Evolutionary conservation across 2,797 vertebrate genomes (phyloP), one percentile per base, ranked within the genome.

Genomic region (Syngnathus rostellatus): DNA sequence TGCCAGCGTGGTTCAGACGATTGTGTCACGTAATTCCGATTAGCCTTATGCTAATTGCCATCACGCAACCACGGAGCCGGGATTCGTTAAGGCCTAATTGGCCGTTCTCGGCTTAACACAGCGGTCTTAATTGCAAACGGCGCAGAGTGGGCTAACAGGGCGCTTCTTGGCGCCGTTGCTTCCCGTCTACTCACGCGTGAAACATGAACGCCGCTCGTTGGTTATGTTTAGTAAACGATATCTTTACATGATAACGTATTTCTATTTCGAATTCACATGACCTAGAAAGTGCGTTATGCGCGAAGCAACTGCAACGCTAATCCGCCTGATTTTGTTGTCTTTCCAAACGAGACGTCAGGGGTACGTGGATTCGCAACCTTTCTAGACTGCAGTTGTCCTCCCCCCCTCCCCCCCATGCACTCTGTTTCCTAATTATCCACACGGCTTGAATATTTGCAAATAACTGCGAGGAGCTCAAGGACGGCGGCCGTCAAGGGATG

Each of bases 321-420:
- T 87, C 81, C 83, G 69, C 37, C 83, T 76, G 68, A 68, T 83
- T 84, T 83, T 85, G 78, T 85, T 78, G 79, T 73, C 76, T 63
- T 72, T 81, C 76, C 82, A 88, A 89, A 90, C 82, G 78, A 87
- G 86, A 83, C 86, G 74, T 86, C 71, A 58, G 83, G 78, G 78
- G 84, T 77, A 78, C 63, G 77, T 66, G 66, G 60, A 39, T 74
- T 68, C 77, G 70, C 71, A 72, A 77, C 51, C 46, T 53, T 16
- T 65, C 61, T 74, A 65, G 38, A 41, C 9, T 72, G 68, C 60
- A 38, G 54, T 66, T n/a, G n/a, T n/a, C n/a, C n/a, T n/a, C n/a
- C n/a, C n/a, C n/a, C n/a, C n/a, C n/a, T n/a, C n/a, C n/a, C n/a
- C n/a, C n/a, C n/a, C n/a, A 31, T 31, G 31, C 72, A 38, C 66